phyloP scores from a whole-genome alignment of 37 sponge, comb jelly and placozoan genomes.

The Petrosia ficiformis region DNA sequence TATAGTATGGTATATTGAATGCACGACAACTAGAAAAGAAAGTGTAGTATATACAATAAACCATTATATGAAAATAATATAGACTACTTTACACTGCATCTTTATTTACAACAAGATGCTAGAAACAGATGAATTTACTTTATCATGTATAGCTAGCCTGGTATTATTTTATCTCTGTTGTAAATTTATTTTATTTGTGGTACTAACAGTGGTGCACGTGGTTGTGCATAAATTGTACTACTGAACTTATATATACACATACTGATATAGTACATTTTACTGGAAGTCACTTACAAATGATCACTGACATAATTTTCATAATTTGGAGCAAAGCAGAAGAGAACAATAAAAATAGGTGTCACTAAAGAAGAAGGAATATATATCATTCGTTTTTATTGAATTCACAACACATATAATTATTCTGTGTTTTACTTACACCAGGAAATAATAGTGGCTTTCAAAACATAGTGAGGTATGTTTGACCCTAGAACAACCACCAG shows the following conservation, averaged over 20 bases:
- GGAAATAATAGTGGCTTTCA: constrained; percentile 19
- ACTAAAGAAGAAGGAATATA: background rate
- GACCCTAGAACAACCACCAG: constrained; percentile 33
- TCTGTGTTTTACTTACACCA: constrained; percentile 42
- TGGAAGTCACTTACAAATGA: background rate
- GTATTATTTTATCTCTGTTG: no score
- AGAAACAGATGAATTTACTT: no score
- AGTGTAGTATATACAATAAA: background rate
- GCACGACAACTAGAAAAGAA: constrained; percentile 7
- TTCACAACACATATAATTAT: background rate
- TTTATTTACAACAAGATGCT: no score
- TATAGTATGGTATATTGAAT: background rate
- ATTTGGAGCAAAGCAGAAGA: constrained; percentile 1
- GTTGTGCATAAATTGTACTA: no score
- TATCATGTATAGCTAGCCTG: no score
- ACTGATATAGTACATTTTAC: no score
- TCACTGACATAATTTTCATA: background rate
- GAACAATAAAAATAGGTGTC: background rate
- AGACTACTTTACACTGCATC: no score
- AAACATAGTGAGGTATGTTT: constrained; percentile 3
- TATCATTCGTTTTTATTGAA: no score
- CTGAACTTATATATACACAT: no score
- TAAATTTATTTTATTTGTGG: no score
- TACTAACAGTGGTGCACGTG: no score
- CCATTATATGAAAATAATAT: background rate